Conservation (phyloP, 1,140 invertebrate genomes). For the Calliphora vicina region DNA sequence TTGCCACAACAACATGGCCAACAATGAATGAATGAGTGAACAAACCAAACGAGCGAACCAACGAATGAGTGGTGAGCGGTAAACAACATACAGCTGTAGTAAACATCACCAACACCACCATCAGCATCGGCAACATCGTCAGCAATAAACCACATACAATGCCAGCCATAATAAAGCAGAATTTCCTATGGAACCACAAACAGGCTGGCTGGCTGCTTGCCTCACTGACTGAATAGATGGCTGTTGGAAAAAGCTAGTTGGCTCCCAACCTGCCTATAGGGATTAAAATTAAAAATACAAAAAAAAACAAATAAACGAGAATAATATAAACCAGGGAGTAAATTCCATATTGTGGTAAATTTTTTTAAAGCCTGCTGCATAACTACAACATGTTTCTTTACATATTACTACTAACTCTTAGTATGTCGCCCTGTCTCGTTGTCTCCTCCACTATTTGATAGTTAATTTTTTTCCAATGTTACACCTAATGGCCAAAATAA, state of each 20-base stretch:
- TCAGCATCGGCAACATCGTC: not conserved
- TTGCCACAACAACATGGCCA: conserved; percentile 28
- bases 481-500: too few species aligned
- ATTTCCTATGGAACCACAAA: conserved; percentile 23
- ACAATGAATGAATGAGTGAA: not conserved
- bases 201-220: not conserved
- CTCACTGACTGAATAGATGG: not conserved
- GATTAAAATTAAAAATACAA: not conserved
- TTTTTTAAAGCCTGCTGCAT: too few species aligned
- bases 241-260: not conserved
- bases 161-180: not conserved
- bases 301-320: not conserved
- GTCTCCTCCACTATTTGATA: too few species aligned
- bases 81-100: conserved; percentile 12
- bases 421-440: too few species aligned
- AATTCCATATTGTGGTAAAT: not conserved
- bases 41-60: not conserved
- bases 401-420: too few species aligned
- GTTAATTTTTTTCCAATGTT: too few species aligned
- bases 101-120: not conserved
- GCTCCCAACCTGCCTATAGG: not conserved
- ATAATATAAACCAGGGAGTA: not conserved
- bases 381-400: too few species aligned
- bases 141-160: conserved; percentile 19
- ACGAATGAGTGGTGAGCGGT: not conserved